Conservation (phyloP, 2,888 invertebrate species). For the Uloborus plumipes region DNA sequence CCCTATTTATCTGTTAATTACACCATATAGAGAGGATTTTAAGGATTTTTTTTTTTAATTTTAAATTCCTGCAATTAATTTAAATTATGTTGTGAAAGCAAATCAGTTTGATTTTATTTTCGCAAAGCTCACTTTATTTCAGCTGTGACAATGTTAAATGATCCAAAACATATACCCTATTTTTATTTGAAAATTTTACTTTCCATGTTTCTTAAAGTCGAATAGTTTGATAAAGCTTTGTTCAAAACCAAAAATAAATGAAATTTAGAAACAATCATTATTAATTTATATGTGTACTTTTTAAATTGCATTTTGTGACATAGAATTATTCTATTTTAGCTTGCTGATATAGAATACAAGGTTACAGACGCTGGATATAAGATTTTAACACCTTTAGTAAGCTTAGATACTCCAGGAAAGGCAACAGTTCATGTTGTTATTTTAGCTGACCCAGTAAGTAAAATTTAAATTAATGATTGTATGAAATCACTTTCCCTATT, state of each 20-base stretch:
- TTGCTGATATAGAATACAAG: slow-evolving; percentile 80
- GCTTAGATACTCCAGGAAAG: slow-evolving; percentile 97
- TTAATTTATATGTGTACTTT: neutral
- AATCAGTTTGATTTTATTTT: no score
- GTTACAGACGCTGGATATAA: slow-evolving; percentile 80
- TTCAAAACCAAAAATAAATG: neutral
- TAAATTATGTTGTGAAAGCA: no score
- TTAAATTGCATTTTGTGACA: neutral
- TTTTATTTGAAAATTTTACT: no score
- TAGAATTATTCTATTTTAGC: slow-evolving; percentile 20
- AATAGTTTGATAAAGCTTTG: neutral
- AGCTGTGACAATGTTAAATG: no score
- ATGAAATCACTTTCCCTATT: neutral
- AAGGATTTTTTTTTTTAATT: no score
- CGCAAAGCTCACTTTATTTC: no score
- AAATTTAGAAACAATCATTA: neutral
- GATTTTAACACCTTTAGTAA: slow-evolving; percentile 89
- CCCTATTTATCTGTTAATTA: no score
- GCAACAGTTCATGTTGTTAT: slow-evolving; percentile 97
- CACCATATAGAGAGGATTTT: no score
- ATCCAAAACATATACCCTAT: no score
- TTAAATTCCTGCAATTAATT: no score
- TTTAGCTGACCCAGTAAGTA: slow-evolving; percentile 87
- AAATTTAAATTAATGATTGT: neutral
- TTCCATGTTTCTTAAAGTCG: neutral